Base-by-base conservation (phyloP, 2,113 vertebrate species). In the Microtus oregoni region DNA sequence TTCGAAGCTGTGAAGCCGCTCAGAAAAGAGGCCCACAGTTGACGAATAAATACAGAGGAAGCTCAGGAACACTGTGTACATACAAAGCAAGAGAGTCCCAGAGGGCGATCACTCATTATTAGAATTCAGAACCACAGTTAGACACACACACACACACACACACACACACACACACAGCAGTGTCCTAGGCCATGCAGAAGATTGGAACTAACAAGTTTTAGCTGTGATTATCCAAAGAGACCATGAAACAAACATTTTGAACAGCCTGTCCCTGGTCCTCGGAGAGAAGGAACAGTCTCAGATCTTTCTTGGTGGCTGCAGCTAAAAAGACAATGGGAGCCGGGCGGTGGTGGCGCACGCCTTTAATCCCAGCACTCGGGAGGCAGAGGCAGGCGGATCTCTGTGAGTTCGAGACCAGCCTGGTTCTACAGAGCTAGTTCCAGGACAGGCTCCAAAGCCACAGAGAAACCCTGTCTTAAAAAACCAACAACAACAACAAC, bases 201-300 rank as follows among this genome's bases (percentile, higher is more conserved):
- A 76, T 83, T n/a, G 50, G 90, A 94, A 52, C 85, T 47, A 92
- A 85, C 11, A 38, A 61, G 77, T 58, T 93, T 95, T 95, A 96
- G 63, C 24, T 44, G 52, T 75, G 61, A 94, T 65, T 92, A 67
- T 52, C 90, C 88, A 89, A 79, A 96, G 81, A 30, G 14, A 82
- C 26, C 58, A 79, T 38, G 50, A 89, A 90, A 61, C 73, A 68
- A 72, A 63, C 50, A 52, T 96, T 97, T 89, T 96, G 92, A 98
- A 86, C 97, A 97, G 97, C 73, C 96, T 88, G 93, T 97, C 79
- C 96, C 87, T 90, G 75, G 87, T 68, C 92, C 28, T 0, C 1
- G 93, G 89, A 86, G 77, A 96, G 47, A 86, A 86, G 61, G 91
- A 61, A 87, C 68, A 67, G 86, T 91, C 70, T 96, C 86, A 92